Base-by-base conservation (phyloP, 1,140 invertebrate species). In the Thaumetopoea pityocampa region DNA sequence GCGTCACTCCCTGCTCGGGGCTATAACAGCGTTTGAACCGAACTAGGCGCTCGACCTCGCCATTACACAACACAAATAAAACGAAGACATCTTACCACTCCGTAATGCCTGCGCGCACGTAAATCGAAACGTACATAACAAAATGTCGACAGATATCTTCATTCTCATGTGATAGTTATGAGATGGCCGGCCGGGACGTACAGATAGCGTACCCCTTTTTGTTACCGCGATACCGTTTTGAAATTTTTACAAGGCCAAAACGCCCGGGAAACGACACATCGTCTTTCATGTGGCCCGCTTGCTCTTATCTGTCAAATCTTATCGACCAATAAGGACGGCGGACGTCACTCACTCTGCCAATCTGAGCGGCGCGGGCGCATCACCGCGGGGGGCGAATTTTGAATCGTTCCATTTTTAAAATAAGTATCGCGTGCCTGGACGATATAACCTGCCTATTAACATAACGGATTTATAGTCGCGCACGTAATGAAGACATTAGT, bases 341-440 rank as follows among this genome's bases (percentile, higher is more conserved):
- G 36, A 78, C 79, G 79, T 83, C 76, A 80, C 72, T 80, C 79
- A 77, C 57, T 63, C 66, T 73, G 73, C 68, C 77, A 78, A 79
- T 76, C 71, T 61, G 67, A 58, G 51, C 43, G 41, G 51, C 52
- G 67, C 67, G 54, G 41, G 56, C 54, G 49, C 48, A 40, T 51
- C 71, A 18, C 73, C 37, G 67, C 68, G 72, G 79, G 76, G 70
- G 73, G 65, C 56, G 51, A 65, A 65, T 71, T 67, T 63, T 40
- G 66, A 72, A 74, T 61, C 61, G 64, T 78, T 70, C 56, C 51
- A 64, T 67, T 70, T 76, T 49, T 29, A 55, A 54, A 69, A 69
- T 51, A 41, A 50, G 49, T 70, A 78, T 76, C 77, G 71, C 67
- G 68, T 73, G 76, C 51, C 58, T 44, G 50, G 47, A 52, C 59